Evolutionary conservation across 2,888 invertebrate species (phyloP).

Genomic region (Dione juno): DNA sequence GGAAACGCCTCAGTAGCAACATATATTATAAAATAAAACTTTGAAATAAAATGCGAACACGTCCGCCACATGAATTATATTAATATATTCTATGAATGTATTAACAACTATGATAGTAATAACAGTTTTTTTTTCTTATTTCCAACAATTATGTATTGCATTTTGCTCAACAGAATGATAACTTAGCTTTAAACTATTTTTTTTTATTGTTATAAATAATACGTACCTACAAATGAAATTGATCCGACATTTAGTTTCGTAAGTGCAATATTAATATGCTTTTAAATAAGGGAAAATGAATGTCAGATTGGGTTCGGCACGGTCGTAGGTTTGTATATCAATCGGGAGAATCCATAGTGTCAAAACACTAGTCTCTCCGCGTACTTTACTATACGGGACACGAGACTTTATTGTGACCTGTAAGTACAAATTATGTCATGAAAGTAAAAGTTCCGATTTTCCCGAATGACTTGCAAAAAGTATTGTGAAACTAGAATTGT

Average conservation of each 20-base stretch:
- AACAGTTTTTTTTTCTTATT: neutral
- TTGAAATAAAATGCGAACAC: neutral
- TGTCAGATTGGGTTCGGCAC: too few relatives aligned
- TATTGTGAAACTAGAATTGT: too few relatives aligned
- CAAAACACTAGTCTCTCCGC: neutral
- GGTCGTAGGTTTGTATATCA: neutral
- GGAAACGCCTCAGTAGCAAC: neutral
- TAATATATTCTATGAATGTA: constrained; percentile 3
- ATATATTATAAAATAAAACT: neutral
- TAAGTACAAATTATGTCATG: too few relatives aligned
- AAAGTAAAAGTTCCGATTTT: neutral
- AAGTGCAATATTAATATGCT: too few relatives aligned
- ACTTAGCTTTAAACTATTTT: too few relatives aligned
- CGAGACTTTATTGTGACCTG: too few relatives aligned
- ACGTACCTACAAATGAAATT: too few relatives aligned
- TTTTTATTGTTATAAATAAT: too few relatives aligned
- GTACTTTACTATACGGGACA: neutral
- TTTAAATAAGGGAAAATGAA: too few relatives aligned
- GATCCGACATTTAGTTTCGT: too few relatives aligned
- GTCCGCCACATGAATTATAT: neutral
- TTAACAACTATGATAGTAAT: neutral
- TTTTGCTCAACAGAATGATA: neutral
- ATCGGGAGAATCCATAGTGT: neutral
- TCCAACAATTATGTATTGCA: too few relatives aligned
- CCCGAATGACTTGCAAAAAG: constrained; percentile 5